phyloP scores from a whole-genome alignment of 2,888 invertebrate genomes.

The Acanthococcus lagerstroemiae region DNA sequence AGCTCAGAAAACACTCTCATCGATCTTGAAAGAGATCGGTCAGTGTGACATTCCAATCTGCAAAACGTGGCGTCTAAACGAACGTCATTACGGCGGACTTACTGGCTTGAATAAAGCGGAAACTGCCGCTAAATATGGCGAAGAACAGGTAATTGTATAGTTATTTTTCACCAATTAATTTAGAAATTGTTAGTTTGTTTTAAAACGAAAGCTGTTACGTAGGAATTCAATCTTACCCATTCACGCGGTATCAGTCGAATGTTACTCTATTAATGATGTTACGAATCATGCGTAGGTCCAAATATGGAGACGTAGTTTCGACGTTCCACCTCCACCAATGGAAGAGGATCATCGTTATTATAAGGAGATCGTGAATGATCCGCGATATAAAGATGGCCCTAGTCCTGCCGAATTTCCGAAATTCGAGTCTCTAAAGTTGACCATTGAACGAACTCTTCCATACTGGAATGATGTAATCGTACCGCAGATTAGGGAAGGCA shows the following conservation, averaged over 20 bases:
- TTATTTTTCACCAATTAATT: no score
- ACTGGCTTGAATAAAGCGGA: constrained; percentile 77
- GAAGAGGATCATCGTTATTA: constrained; percentile 64
- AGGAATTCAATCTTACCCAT: no score
- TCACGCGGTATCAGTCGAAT: neutral
- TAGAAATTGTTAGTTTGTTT: no score
- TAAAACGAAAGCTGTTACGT: no score
- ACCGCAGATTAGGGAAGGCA: constrained; percentile 69
- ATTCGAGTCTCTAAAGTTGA: constrained; percentile 71
- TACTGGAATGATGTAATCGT: constrained; percentile 79
- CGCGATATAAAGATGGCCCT: constrained; percentile 62
- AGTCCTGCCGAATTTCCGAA: constrained; percentile 61
- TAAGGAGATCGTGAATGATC: constrained; percentile 61
- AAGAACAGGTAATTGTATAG: constrained; percentile 57
- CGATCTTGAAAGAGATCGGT: constrained; percentile 56
- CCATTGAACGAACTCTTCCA: constrained; percentile 70
- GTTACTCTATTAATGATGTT: neutral
- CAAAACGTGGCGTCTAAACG: constrained; percentile 75
- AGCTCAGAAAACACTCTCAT: constrained; percentile 61
- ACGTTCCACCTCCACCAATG: constrained; percentile 72
- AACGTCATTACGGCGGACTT: constrained; percentile 77
- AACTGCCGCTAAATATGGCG: constrained; percentile 75
- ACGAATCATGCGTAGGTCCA: constrained; percentile 52
- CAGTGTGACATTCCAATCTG: constrained; percentile 57
- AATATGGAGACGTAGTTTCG: constrained; percentile 76